Evolutionary conservation across 2,797 vertebrate genomes (phyloP).

Genomic region (Pampus argenteus): DNA sequence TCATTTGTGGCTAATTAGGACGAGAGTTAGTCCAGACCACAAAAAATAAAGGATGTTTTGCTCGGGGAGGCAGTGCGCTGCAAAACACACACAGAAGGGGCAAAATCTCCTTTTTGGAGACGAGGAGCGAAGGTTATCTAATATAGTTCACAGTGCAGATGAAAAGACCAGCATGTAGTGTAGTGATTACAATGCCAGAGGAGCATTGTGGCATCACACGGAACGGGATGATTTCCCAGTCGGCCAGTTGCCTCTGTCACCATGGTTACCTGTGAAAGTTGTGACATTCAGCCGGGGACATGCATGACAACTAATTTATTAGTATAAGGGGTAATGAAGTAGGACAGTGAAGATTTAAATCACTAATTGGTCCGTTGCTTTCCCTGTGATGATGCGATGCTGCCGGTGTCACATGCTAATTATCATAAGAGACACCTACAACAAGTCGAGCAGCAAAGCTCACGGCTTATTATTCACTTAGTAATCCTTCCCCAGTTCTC

Average conservation of each 20-base stretch:
- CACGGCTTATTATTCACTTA: conserved; percentile 68
- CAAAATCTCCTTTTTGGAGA: conserved; percentile 26
- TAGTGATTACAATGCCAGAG: conserved; percentile 49
- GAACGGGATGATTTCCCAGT: conserved; percentile 62
- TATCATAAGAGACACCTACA: conserved; percentile 58
- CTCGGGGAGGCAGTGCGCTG: conserved; percentile 28
- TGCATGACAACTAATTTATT: conserved; percentile 60
- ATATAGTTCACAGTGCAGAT: conserved; percentile 40
- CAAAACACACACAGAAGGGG: conserved; percentile 18
- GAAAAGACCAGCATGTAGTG: conserved; percentile 50
- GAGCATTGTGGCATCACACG: conserved; percentile 52
- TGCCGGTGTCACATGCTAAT: conserved; percentile 65
- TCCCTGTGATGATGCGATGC: conserved; percentile 10
- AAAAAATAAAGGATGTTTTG: conserved; percentile 65
- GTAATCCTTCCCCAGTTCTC: conserved; percentile 48
- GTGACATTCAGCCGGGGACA: conserved; percentile 52
- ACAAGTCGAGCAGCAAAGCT: conserved; percentile 57
- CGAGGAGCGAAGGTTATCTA: neutral
- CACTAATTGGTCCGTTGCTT: conserved; percentile 63
- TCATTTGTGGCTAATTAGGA: conserved; percentile 78
- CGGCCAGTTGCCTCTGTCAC: conserved; percentile 52
- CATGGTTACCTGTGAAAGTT: conserved; percentile 67
- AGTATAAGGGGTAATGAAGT: conserved; percentile 46
- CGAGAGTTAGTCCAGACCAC: conserved; percentile 65
- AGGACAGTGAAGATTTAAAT: conserved; percentile 41